These are phyloP conservation scores for Deroptyus accipitrinus DNA, from an alignment of 2,113 vertebrate genomes.

Conservation along the genomic window DNA sequence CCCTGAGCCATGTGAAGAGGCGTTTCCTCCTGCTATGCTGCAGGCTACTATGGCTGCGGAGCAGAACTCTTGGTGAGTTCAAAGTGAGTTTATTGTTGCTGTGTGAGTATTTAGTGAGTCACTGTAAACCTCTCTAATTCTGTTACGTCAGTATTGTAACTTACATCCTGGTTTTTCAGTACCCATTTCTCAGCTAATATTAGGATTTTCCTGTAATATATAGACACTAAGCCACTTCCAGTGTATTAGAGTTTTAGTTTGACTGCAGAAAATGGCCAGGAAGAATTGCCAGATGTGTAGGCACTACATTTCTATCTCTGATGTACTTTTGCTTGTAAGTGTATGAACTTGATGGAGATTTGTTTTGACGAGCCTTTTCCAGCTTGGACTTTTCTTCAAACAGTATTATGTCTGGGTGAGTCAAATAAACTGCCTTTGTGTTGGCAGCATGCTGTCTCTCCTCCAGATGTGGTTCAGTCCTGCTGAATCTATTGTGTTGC, in stretches of 20 bases:
- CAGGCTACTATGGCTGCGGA: background rate
- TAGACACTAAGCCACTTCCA: background rate
- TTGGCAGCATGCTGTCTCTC: background rate
- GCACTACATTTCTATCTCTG: background rate
- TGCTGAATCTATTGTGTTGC: background rate
- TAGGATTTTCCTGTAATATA: background rate
- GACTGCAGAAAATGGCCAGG: background rate
- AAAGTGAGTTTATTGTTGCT: background rate
- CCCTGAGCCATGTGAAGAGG: background rate
- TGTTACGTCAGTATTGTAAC: background rate
- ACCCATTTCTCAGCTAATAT: background rate
- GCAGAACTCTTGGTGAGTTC: background rate
- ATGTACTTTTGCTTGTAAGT: background rate
- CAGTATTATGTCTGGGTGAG: background rate
- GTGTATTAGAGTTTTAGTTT: background rate
- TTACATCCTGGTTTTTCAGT: constrained; percentile 11
- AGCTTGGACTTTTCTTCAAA: background rate
- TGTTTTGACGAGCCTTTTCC: constrained; percentile 1
- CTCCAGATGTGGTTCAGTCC: background rate
- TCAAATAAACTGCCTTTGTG: background rate
- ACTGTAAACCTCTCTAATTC: constrained; percentile 7
- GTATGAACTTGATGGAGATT: background rate
- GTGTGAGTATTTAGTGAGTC: constrained; percentile 13
- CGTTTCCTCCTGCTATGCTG: background rate
- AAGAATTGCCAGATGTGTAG: background rate